Percentiles rank a stretch among this genome's conserved stretches.
Conservation (phyloP, 2,797 vertebrate genomes). For the Danio choprae region DNA sequence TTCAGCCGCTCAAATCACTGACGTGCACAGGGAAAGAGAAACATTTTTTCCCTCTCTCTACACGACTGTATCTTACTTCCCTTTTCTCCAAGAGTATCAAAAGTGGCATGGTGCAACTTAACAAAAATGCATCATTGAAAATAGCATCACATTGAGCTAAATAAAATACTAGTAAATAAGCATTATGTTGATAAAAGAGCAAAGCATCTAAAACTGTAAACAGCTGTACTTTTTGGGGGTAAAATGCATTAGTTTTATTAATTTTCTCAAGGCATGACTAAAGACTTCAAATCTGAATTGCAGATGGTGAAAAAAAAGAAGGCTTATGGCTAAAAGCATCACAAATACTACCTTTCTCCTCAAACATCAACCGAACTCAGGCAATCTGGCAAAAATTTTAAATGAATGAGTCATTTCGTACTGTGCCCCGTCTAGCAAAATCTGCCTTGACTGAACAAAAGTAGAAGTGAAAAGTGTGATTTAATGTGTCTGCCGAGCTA, state of each 20-base stretch:
- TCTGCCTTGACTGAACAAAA: constrained; percentile 50
- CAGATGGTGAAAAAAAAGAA: constrained; percentile 63
- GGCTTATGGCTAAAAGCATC: constrained; percentile 44
- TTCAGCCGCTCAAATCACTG: constrained; percentile 67
- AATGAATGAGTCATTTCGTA: constrained; percentile 70
- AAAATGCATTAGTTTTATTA: constrained; percentile 61
- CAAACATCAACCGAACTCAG: constrained; percentile 75
- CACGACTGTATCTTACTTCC: neutral
- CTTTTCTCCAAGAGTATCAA: constrained; percentile 11
- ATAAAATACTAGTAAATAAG: constrained; percentile 46
- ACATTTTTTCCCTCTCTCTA: neutral
- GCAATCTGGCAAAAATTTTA: constrained; percentile 70
- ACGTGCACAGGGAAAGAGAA: constrained; percentile 23
- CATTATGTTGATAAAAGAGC: constrained; percentile 5
- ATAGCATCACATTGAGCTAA: constrained; percentile 51
- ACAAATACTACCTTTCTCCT: constrained; percentile 69
- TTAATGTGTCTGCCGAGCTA: neutral
- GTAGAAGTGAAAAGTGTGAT: neutral
- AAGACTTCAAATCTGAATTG: constrained; percentile 73
- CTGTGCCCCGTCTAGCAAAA: constrained; percentile 63
- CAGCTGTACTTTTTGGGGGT: constrained; percentile 63
- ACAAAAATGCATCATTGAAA: constrained; percentile 58
- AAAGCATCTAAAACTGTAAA: constrained; percentile 61
- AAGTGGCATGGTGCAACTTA: constrained; percentile 58
- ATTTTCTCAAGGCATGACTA: constrained; percentile 67